Base-by-base conservation (phyloP, 2,113 vertebrate genomes). In the Mohoua ochrocephala region DNA sequence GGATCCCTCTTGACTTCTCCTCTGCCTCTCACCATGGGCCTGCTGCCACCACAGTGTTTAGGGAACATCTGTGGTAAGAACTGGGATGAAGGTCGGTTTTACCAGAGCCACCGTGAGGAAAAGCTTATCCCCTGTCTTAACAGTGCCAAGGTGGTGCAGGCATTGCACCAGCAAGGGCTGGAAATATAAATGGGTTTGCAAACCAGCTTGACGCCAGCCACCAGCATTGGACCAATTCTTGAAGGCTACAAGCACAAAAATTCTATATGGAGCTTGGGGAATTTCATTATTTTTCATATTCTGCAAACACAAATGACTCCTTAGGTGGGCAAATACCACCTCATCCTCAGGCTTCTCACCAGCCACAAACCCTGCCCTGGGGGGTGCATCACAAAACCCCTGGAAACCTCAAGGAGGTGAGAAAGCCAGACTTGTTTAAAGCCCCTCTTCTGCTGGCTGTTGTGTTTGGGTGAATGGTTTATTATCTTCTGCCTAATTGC, bases 381-480 rank as follows among this genome's bases (percentile, higher is more conserved):
- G 14, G 26, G 4, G 6, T 45, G 7, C 7, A n/a, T 45, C 23
- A 33, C 19, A 68, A 67, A 91, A 67, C 28, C 22, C 0, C 74
- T n/a, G 33, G 11, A 64, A 82, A 71, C 13, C 0, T 5, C 1
- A 2, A 19, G 49, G 41, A 67, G 41, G 15, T 67, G 64, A 88
- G 61, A 69, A 88, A 84, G 7, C 68, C 56, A 31, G 39, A 31
- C 52, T 68, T 94, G 87, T 95, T 97, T 87, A 91, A 90, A 45
- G 19, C 42, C 9, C 9, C 23, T 93, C 64, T 92, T 86, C 77
- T 19, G 23, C 77, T 79, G 73, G 80, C 61, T 87, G 76, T 75
- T 89, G 50, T 91, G 91, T 84, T 86, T 74, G 88, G 83, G 80
- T 84, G 67, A 95, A 91, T 33, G 41, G 67, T 42, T 97, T 93